phyloP scores from a whole-genome alignment of 1,140 invertebrate species.

The Calycopis cecrops region DNA sequence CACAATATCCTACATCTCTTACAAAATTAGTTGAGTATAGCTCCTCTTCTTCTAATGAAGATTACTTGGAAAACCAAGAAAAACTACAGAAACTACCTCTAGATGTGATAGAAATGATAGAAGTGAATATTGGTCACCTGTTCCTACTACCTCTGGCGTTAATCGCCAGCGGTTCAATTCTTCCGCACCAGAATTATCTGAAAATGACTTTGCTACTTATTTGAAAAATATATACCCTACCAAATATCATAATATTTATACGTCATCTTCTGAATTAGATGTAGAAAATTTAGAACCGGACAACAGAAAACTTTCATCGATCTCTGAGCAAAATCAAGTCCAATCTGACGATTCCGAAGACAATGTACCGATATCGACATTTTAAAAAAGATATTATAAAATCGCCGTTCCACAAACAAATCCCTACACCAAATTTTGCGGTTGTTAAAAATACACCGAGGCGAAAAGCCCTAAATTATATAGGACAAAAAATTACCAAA shows the following conservation, averaged over 20 bases:
- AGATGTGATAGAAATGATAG: slow-evolving; percentile 18
- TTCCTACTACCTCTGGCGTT: slow-evolving; percentile 19
- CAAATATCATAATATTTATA: slow-evolving; percentile 12
- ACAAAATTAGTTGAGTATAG: slow-evolving; percentile 26
- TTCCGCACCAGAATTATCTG: neutral
- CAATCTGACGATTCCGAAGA: slow-evolving; percentile 19
- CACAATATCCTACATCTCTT: slow-evolving; percentile 7
- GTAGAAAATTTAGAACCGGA: slow-evolving; percentile 17
- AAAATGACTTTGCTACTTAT: slow-evolving; percentile 12
- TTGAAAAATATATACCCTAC: slow-evolving; percentile 7
- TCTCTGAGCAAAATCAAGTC: slow-evolving; percentile 4
- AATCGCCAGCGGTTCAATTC: slow-evolving; percentile 16
- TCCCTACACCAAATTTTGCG: slow-evolving; percentile 26
- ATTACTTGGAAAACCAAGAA: slow-evolving; percentile 10
- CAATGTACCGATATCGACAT: slow-evolving; percentile 23
- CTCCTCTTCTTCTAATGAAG: slow-evolving; percentile 19
- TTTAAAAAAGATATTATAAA: slow-evolving; percentile 19
- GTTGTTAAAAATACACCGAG: slow-evolving; percentile 25
- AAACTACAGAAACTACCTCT: neutral
- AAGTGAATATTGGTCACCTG: slow-evolving; percentile 17
- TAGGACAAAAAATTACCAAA: slow-evolving; percentile 31
- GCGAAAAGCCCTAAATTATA: slow-evolving; percentile 36
- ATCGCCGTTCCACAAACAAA: slow-evolving; percentile 23
- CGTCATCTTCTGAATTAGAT: slow-evolving; percentile 22
- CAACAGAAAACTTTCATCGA: neutral